Evolutionary conservation across 2,113 vertebrate species (phyloP).

Genomic region (Micronycteris hirsuta): DNA sequence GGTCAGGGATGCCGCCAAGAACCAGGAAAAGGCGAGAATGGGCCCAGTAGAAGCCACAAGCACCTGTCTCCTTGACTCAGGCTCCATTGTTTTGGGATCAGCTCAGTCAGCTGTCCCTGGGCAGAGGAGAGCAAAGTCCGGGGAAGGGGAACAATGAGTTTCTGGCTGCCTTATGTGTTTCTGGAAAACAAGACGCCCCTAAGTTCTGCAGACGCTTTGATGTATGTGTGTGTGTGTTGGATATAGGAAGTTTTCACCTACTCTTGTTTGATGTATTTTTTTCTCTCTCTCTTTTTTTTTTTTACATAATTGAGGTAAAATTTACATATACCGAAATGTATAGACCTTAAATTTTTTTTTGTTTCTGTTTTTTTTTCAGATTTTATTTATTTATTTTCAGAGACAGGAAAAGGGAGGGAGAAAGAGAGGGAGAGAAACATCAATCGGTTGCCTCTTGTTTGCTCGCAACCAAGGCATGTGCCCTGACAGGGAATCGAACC

Average conservation of each 20-base stretch:
- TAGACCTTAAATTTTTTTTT: neutral
- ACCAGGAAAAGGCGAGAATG: neutral
- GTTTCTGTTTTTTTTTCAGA: too few relatives aligned
- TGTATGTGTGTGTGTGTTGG: neutral
- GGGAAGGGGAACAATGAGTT: accelerated
- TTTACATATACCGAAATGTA: neutral
- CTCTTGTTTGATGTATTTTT: neutral
- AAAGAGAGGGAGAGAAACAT: too few relatives aligned
- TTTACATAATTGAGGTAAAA: neutral
- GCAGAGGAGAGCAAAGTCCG: neutral
- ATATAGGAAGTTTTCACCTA: neutral
- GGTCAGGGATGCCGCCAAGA: neutral
- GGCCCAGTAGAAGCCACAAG: neutral
- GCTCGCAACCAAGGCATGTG: too few relatives aligned
- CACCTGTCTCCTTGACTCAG: neutral
- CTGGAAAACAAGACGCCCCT: neutral
- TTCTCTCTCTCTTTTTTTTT: too few relatives aligned
- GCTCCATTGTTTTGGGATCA: constrained; percentile 23
- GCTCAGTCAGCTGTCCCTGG: neutral
- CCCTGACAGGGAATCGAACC: too few relatives aligned
- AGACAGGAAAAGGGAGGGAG: too few relatives aligned
- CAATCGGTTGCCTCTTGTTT: too few relatives aligned
- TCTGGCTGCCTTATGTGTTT: neutral
- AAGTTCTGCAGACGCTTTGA: neutral
- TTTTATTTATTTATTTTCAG: too few relatives aligned